Conservation (phyloP, 2,113 vertebrate species). For the Chelonoidis abingdonii region DNA sequence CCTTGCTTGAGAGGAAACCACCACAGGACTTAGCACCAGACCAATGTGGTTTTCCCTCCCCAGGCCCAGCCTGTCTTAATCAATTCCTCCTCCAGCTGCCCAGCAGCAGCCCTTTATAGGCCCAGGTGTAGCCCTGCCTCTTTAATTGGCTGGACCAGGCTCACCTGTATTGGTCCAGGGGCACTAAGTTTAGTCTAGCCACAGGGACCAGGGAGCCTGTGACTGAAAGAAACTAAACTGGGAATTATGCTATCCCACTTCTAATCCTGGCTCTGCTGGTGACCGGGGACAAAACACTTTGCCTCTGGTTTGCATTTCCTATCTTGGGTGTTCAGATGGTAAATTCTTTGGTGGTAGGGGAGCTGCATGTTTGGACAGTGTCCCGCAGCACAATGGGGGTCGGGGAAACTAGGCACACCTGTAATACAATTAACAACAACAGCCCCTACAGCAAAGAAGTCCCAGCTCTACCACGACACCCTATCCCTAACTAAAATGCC, state of each 20-base stretch:
- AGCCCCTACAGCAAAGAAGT: not conserved
- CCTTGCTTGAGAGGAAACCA: not conserved
- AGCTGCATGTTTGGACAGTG: rapidly evolving
- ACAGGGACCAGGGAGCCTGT: too few relatives aligned
- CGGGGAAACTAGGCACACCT: not conserved
- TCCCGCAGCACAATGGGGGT: rapidly evolving
- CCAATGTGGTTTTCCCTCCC: not conserved
- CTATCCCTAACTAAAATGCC: not conserved
- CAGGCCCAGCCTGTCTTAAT: not conserved
- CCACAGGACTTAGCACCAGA: not conserved
- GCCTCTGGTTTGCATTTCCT: not conserved
- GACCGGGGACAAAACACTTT: not conserved
- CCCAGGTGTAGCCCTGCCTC: not conserved
- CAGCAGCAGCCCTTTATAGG: not conserved
- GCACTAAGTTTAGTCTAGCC: too few relatives aligned
- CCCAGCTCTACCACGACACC: not conserved
- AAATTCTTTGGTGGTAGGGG: not conserved
- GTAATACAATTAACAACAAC: not conserved
- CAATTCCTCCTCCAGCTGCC: not conserved
- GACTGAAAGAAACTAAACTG: rapidly evolving
- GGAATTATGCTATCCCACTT: not conserved
- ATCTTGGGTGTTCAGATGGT: too few relatives aligned
- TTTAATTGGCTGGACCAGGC: not conserved
- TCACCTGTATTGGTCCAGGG: not conserved
- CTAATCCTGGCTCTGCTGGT: not conserved